Evolutionary conservation across 2,113 vertebrate genomes (phyloP).

Genomic region (Chaenocephalus aceratus): DNA sequence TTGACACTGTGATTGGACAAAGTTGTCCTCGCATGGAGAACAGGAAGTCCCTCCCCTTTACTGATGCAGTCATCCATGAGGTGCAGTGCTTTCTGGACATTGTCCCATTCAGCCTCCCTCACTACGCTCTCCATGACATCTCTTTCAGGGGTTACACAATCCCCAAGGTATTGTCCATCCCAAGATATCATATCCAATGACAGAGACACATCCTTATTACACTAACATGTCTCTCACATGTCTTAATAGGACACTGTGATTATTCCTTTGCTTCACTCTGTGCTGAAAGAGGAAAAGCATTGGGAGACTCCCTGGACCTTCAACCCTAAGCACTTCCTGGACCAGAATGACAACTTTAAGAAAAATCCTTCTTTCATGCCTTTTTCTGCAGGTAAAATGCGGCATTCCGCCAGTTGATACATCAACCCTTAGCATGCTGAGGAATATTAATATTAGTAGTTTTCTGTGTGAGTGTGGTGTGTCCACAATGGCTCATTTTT

Average conservation of each 20-base stretch:
- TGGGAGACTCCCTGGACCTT: no score
- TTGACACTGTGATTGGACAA: conserved; percentile 83
- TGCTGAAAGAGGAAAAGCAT: conserved; percentile 51
- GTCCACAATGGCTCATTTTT: no score
- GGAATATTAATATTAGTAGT: neutral
- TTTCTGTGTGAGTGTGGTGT: neutral
- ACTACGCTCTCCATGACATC: conserved; percentile 72
- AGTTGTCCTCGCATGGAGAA: conserved; percentile 83
- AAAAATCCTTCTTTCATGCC: conserved; percentile 66
- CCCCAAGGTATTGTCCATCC: conserved; percentile 65
- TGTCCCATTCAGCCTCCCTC: conserved; percentile 74
- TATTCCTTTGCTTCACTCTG: conserved; percentile 68
- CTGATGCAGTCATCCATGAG: conserved; percentile 83
- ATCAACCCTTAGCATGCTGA: no score
- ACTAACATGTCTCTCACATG: neutral
- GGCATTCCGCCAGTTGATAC: neutral
- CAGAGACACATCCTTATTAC: neutral
- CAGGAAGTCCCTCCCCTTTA: conserved; percentile 83
- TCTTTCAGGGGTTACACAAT: conserved; percentile 74
- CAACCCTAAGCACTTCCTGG: no score
- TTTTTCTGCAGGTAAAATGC: conserved; percentile 61
- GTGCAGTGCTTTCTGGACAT: conserved; percentile 81
- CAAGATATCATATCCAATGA: neutral
- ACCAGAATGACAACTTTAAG: conserved; percentile 49
- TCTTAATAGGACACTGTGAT: conserved; percentile 56